Conservation (phyloP, 2,113 vertebrate species). For the Gallinago undulata region DNA sequence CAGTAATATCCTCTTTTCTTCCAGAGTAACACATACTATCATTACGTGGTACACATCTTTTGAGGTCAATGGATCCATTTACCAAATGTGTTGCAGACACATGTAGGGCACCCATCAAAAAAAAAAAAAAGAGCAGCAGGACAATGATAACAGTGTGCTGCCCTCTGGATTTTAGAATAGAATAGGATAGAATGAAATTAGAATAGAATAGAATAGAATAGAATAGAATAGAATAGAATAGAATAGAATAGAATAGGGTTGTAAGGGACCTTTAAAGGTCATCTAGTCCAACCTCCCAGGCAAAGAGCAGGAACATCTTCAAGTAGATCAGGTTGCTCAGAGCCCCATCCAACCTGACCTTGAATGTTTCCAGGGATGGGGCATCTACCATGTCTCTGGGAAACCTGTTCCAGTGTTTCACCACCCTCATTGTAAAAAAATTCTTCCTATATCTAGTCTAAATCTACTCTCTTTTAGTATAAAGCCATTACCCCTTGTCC, state of each 20-base stretch:
- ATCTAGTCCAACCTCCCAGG: too few relatives aligned
- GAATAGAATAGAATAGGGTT: too few relatives aligned
- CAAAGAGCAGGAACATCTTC: too few relatives aligned
- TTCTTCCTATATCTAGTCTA: neutral
- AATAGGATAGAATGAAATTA: too few relatives aligned
- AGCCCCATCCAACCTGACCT: too few relatives aligned
- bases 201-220: too few relatives aligned
- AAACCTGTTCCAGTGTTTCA: neutral
- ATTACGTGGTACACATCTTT: neutral
- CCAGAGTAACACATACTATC: neutral
- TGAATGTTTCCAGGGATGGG: too few relatives aligned
- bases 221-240: too few relatives aligned
- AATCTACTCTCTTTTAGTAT: neutral
- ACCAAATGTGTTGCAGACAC: neutral
- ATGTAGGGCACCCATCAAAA: too few relatives aligned
- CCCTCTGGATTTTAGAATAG: neutral
- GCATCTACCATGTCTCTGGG: too few relatives aligned
- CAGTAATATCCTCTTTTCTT: neutral
- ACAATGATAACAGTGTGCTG: neutral
- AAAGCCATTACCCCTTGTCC: neutral
- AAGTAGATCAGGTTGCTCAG: too few relatives aligned
- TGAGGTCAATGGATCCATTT: neutral
- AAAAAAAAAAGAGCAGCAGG: neutral
- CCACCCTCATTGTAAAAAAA: neutral
- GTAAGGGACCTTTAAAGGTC: too few relatives aligned